phyloP scores from a whole-genome alignment of 2,888 invertebrate genomes.

The Aproaerema taeniolella region DNA sequence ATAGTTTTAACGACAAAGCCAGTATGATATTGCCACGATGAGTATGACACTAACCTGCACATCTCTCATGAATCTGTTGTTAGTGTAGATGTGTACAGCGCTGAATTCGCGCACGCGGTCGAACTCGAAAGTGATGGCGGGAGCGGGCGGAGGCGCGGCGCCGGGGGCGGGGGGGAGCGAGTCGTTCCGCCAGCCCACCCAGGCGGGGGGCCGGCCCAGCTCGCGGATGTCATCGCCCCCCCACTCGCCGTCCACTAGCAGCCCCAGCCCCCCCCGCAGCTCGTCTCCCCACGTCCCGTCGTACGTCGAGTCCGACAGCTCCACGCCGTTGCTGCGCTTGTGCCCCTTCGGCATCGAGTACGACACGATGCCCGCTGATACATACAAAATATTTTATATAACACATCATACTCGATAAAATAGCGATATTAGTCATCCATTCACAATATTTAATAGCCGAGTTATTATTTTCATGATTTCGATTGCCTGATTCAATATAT shows the following conservation, averaged over 20 bases:
- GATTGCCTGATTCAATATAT: too few relatives aligned
- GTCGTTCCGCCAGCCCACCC: constrained; percentile 95
- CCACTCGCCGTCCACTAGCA: constrained; percentile 88
- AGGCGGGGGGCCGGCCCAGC: constrained; percentile 81
- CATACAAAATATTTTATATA: too few relatives aligned
- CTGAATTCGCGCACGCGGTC: constrained; percentile 92
- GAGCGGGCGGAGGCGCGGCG: constrained; percentile 78
- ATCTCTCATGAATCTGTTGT: constrained; percentile 90
- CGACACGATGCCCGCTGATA: constrained; percentile 89
- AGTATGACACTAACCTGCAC: constrained; percentile 88
- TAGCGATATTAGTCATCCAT: too few relatives aligned
- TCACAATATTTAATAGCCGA: too few relatives aligned
- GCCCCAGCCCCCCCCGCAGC: constrained; percentile 88
- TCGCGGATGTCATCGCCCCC: constrained; percentile 83
- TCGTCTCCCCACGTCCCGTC: constrained; percentile 90
- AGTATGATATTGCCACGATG: too few relatives aligned
- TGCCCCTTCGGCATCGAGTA: constrained; percentile 94
- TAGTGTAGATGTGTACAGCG: constrained; percentile 87
- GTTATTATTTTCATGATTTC: not conserved
- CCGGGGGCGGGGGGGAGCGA: constrained; percentile 74
- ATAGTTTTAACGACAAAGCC: too few relatives aligned
- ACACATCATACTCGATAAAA: too few relatives aligned
- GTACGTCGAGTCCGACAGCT: constrained; percentile 90
- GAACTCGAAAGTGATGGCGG: constrained; percentile 88
- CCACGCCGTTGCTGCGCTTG: constrained; percentile 86